Percentiles rank a stretch among this genome's conserved stretches.
These are phyloP conservation scores for Temnopleurus reevesii DNA, from an alignment of 53 echinoderm and acorn worm species.

Conservation along the genomic window DNA sequence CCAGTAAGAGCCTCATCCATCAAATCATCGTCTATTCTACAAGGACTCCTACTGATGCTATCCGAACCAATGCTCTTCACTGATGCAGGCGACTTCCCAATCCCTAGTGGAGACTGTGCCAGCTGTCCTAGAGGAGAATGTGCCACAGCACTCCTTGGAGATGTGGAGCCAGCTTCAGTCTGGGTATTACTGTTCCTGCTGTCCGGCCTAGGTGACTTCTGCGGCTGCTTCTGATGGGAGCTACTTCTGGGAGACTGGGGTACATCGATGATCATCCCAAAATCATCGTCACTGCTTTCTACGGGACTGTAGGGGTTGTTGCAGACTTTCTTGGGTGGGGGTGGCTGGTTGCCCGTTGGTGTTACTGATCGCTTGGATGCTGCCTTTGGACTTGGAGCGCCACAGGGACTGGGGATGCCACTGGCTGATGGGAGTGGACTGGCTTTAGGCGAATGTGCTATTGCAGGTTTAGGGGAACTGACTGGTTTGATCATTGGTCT, in stretches of 20 bases:
- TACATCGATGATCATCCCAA: conserved; percentile 80
- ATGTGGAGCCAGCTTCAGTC: conserved; percentile 55
- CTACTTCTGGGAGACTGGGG: conserved; percentile 72
- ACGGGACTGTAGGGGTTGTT: conserved; percentile 72
- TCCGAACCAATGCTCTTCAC: conserved; percentile 44
- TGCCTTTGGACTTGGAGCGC: conserved; percentile 36
- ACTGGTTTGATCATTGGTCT: conserved; percentile 67
- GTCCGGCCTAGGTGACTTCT: conserved; percentile 15
- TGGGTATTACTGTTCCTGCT: conserved; percentile 63
- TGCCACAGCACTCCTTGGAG: conserved; percentile 62
- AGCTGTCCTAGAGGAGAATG: conserved; percentile 63
- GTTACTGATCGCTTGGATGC: conserved; percentile 77
- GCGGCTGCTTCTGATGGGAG: background rate
- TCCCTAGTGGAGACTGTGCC: conserved; percentile 41
- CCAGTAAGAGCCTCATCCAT: conserved; percentile 93
- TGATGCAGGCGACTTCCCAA: conserved; percentile 43
- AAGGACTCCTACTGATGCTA: conserved; percentile 73
- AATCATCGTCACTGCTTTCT: conserved; percentile 85
- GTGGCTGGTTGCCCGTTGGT: conserved; percentile 66
- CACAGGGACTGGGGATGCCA: conserved; percentile 58
- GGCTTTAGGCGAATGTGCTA: conserved; percentile 78
- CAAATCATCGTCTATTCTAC: conserved; percentile 91
- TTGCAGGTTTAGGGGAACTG: conserved; percentile 70
- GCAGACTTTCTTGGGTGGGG: conserved; percentile 64
- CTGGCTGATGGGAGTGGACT: conserved; percentile 67